phyloP scores from a whole-genome alignment of 1,140 invertebrate species.

The Drosophila virilis region DNA sequence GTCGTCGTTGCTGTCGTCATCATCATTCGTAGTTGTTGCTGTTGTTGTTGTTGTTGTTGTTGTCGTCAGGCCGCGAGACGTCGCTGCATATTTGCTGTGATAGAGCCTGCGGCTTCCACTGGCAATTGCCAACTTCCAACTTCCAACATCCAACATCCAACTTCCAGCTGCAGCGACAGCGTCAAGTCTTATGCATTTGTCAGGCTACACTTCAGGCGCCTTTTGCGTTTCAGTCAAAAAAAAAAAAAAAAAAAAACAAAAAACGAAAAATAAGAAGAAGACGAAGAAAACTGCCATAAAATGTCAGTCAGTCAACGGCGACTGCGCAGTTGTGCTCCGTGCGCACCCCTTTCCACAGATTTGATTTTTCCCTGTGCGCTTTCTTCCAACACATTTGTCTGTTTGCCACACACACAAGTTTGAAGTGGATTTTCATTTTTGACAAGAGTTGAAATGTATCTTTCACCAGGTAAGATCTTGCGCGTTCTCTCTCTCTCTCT shows the following conservation, averaged over 20 bases:
- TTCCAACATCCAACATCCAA: neutral
- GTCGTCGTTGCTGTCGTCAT: slow-evolving; percentile 34
- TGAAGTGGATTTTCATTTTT: slow-evolving; percentile 67
- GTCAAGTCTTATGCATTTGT: slow-evolving; percentile 78
- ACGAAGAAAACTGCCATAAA: slow-evolving; percentile 50
- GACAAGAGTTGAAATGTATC: slow-evolving; percentile 82
- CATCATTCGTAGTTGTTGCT: slow-evolving; percentile 32
- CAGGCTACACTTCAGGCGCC: slow-evolving; percentile 70
- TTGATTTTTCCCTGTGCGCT: slow-evolving; percentile 52
- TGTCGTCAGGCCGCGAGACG: slow-evolving; percentile 11
- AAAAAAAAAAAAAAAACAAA: slow-evolving; percentile 4
- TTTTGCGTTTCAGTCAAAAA: slow-evolving; percentile 56
- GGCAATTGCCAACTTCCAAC: neutral
- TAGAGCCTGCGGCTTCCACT: slow-evolving; percentile 13
- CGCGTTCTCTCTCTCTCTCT: slow-evolving; percentile 9
- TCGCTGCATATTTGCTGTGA: slow-evolving; percentile 58
- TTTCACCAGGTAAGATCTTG: slow-evolving; percentile 62
- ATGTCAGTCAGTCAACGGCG: slow-evolving; percentile 67
- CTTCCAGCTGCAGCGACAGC: slow-evolving; percentile 16
- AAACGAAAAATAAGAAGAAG: neutral
- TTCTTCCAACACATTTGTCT: slow-evolving; percentile 80
- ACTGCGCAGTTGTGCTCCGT: neutral
- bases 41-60: slow-evolving; percentile 15
- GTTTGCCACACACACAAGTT: slow-evolving; percentile 63
- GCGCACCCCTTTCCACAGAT: slow-evolving; percentile 6